Evolutionary conservation across 2,113 vertebrate species (phyloP).

Genomic region (Etheostoma cragini): DNA sequence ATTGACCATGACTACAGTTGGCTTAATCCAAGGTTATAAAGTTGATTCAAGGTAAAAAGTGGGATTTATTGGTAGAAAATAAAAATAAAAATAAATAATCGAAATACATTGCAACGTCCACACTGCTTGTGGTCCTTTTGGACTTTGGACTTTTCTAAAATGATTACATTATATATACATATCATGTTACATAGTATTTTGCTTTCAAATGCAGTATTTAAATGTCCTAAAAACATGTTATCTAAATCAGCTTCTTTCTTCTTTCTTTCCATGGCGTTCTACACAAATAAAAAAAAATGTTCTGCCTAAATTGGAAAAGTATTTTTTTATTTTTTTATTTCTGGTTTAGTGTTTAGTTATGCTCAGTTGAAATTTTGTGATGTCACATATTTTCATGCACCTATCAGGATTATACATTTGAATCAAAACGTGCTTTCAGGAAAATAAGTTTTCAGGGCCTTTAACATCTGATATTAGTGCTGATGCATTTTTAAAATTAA

Average conservation of each 20-base stretch:
- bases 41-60: not conserved
- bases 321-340: too few species aligned
- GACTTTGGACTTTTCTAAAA: not conserved
- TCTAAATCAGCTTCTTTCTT: too few species aligned
- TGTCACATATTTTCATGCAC: too few species aligned
- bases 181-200: not conserved
- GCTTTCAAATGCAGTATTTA: not conserved
- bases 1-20: not conserved
- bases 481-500: not conserved
- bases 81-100: too few species aligned
- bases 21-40: not conserved
- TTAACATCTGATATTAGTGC: not conserved
- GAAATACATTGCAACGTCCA: not conserved
- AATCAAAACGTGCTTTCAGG: too few species aligned
- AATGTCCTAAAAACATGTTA: not conserved
- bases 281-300: not conserved
- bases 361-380: too few species aligned
- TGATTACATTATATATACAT: too few species aligned
- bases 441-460: not conserved
- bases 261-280: too few species aligned
- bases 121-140: not conserved
- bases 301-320: not conserved
- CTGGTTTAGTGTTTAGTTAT: too few species aligned
- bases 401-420: too few species aligned
- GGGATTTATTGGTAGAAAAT: not conserved